Evolutionary conservation across 2,888 invertebrate genomes (phyloP).

Genomic region (Machimus rusticus): DNA sequence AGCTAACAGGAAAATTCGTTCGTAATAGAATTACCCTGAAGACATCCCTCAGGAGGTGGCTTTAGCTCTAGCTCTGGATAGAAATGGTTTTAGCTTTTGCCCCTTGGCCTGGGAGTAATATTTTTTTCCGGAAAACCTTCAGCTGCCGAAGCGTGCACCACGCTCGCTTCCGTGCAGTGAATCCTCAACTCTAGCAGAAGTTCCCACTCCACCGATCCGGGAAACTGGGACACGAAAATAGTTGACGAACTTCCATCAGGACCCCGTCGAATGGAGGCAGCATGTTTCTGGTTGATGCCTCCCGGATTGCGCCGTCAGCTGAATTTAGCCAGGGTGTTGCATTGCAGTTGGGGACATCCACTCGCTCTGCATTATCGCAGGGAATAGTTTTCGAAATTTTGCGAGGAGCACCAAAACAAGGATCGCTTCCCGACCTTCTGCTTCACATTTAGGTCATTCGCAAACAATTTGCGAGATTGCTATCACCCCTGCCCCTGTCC

Average conservation of each 20-base stretch:
- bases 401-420: neutral
- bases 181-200: neutral
- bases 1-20: neutral
- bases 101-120: neutral
- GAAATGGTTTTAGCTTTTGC: neutral
- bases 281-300: neutral
- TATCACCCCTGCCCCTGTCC: neutral
- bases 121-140: neutral
- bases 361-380: neutral
- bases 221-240: neutral
- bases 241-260: neutral
- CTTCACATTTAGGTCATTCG: neutral
- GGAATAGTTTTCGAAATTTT: neutral
- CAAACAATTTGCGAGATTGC: neutral
- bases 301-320: neutral
- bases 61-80: neutral
- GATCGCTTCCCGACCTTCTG: neutral
- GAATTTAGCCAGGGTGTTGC: neutral
- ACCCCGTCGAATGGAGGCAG: neutral
- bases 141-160: neutral
- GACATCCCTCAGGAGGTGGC: neutral
- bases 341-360: neutral
- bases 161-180: neutral
- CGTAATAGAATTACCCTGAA: neutral
- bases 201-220: neutral